A percentile compares a stretch with the other conserved stretches of the same genome.
Evolutionary conservation across 2,113 vertebrate species (phyloP).

Genomic region (Callocephalon fimbriatum): DNA sequence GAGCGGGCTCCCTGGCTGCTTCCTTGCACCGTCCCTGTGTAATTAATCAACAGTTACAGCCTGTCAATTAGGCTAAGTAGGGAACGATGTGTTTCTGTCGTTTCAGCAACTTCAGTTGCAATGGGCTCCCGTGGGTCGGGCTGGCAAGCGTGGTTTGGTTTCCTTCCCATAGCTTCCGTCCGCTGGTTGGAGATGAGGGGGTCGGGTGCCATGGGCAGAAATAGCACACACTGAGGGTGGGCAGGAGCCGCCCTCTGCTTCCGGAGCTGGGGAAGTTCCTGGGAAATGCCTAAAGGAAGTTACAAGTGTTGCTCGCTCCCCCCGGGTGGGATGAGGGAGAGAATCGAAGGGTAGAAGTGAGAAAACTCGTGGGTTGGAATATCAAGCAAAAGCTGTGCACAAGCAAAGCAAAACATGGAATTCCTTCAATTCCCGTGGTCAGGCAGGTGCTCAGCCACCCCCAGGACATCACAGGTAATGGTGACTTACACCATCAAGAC

Average conservation of each 20-base stretch:
- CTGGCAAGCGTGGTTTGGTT: background rate
- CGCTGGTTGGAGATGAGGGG: background rate
- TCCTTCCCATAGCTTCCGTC: background rate
- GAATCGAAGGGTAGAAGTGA: background rate
- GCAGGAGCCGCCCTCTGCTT: background rate
- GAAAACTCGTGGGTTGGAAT: background rate
- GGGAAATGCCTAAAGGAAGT: background rate
- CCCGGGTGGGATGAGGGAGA: background rate
- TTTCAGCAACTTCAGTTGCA: background rate
- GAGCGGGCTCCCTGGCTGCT: background rate
- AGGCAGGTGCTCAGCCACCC: background rate
- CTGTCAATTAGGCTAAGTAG: background rate
- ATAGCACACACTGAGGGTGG: accelerated
- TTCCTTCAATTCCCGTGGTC: background rate
- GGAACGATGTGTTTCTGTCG: background rate
- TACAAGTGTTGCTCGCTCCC: background rate
- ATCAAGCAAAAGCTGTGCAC: background rate
- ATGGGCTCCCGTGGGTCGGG: background rate
- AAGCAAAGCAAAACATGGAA: background rate
- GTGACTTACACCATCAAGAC: background rate
- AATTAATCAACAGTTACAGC: background rate
- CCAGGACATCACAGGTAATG: background rate
- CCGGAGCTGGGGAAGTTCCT: background rate
- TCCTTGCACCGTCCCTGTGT: background rate
- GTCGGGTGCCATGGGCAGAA: background rate